Evolutionary conservation across 1,140 invertebrate genomes (phyloP).

Genomic region (Gonioctena quinquepunctata): DNA sequence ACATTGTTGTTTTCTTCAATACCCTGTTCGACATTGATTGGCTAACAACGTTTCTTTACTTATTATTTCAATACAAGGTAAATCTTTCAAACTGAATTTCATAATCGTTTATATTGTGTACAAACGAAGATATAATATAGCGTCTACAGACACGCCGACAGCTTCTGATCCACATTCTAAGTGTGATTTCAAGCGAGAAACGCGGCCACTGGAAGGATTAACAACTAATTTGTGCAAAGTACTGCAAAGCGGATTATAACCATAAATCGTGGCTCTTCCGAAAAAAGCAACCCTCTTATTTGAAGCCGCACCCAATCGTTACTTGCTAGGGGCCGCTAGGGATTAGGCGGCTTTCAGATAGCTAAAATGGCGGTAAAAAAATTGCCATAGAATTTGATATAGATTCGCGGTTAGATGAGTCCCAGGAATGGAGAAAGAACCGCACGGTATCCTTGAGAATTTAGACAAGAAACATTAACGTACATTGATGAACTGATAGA

Average conservation of each 20-base stretch:
- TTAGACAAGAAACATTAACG: too few species aligned
- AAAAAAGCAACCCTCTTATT: not conserved
- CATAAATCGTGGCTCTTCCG: slow-evolving; percentile 22
- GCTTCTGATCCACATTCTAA: slow-evolving; percentile 26
- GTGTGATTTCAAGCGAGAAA: slow-evolving; percentile 35
- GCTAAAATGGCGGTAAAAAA: not conserved
- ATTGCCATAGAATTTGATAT: too few species aligned
- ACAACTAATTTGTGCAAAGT: slow-evolving; percentile 42
- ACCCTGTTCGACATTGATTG: too few species aligned
- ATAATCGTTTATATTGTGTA: not conserved
- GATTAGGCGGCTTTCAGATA: not conserved
- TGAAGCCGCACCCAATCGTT: not conserved
- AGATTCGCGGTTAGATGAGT: too few species aligned
- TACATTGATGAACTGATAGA: too few species aligned
- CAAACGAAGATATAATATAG: not conserved
- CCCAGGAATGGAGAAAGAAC: too few species aligned
- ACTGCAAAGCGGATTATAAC: slow-evolving; percentile 41
- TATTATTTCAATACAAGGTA: too few species aligned
- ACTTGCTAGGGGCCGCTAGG: not conserved
- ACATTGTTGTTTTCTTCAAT: too few species aligned
- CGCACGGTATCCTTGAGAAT: too few species aligned
- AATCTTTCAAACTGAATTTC: not conserved
- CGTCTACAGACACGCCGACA: slow-evolving; percentile 15
- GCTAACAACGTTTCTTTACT: too few species aligned
- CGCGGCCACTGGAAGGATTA: slow-evolving; percentile 36